phyloP scores from a whole-genome alignment of 2,888 invertebrate genomes.

The Liodrosophila aerea region DNA sequence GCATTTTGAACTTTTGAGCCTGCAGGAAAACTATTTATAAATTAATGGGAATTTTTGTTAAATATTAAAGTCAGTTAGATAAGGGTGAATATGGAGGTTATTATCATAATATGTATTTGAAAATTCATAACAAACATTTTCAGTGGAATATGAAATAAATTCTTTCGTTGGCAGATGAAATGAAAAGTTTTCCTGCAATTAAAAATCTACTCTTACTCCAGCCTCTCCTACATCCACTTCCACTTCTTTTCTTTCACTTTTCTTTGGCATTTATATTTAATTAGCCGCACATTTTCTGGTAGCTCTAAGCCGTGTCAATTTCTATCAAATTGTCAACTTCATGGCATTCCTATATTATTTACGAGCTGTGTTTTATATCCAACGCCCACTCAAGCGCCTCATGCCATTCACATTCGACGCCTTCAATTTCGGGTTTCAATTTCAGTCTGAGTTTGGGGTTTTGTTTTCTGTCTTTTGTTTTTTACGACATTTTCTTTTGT shows the following conservation, averaged over 20 bases:
- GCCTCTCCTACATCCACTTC: too few species aligned
- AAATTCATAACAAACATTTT: too few species aligned
- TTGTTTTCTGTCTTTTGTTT: not conserved
- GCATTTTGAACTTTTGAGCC: not conserved
- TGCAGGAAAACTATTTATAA: not conserved
- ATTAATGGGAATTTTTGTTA: not conserved
- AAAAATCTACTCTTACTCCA: too few species aligned
- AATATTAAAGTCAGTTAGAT: not conserved
- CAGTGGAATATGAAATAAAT: too few species aligned
- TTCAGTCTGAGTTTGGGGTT: not conserved
- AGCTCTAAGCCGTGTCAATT: conserved; percentile 21
- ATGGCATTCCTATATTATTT: conserved; percentile 34
- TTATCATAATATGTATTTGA: too few species aligned
- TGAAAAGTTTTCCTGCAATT: too few species aligned
- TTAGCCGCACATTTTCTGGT: conserved; percentile 9
- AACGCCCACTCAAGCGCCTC: conserved; percentile 36
- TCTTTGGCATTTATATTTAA: conserved; percentile 2
- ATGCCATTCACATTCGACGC: conserved; percentile 47
- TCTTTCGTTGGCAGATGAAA: too few species aligned
- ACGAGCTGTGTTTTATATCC: conserved; percentile 26
- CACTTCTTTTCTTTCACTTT: too few species aligned
- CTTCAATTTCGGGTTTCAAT: conserved; percentile 13
- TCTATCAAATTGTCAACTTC: conserved; percentile 21
- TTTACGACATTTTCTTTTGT: conserved; percentile 26
- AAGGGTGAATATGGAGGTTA: too few species aligned